A percentile compares a stretch with the other conserved stretches of the same genome.
These are phyloP conservation scores for Apaloderma vittatum DNA, from an alignment of 2,113 vertebrate genomes.

Conservation along the genomic window DNA sequence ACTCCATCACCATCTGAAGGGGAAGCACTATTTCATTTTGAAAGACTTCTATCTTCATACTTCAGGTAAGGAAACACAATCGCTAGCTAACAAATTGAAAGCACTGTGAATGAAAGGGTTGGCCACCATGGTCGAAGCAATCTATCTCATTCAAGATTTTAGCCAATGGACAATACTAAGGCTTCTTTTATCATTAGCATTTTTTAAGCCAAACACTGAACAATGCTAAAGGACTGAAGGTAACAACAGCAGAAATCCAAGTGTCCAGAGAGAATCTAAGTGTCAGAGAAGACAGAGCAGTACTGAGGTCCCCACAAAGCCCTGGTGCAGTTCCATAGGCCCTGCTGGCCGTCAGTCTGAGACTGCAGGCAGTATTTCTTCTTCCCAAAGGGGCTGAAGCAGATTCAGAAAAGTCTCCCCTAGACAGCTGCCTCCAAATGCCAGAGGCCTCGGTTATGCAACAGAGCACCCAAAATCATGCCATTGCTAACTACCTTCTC, in stretches of 20 bases:
- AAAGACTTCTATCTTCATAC: not conserved
- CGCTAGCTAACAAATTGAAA: not conserved
- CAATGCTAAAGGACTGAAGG: not conserved
- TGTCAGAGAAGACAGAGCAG: not conserved
- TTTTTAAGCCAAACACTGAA: not conserved
- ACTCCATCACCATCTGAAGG: not conserved
- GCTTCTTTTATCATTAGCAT: not conserved
- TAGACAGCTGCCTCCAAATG: not conserved
- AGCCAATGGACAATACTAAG: not conserved
- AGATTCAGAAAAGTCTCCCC: not conserved
- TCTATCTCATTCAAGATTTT: not conserved
- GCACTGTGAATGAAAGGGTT: not conserved
- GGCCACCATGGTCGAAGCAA: not conserved
- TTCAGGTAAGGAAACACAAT: not conserved
- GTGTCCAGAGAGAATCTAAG: too few species aligned
- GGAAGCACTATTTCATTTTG: not conserved
- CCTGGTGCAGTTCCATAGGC: not conserved
- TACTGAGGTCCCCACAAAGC: not conserved
- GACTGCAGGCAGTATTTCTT: not conserved
- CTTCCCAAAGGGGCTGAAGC: not conserved
- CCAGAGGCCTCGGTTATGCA: not conserved
- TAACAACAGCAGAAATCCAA: not conserved
- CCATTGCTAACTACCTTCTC: not conserved
- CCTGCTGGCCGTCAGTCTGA: fast-evolving
- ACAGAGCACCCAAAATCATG: not conserved